Conservation (phyloP, 2,797 vertebrate genomes). For the Gambusia yucatana region DNA sequence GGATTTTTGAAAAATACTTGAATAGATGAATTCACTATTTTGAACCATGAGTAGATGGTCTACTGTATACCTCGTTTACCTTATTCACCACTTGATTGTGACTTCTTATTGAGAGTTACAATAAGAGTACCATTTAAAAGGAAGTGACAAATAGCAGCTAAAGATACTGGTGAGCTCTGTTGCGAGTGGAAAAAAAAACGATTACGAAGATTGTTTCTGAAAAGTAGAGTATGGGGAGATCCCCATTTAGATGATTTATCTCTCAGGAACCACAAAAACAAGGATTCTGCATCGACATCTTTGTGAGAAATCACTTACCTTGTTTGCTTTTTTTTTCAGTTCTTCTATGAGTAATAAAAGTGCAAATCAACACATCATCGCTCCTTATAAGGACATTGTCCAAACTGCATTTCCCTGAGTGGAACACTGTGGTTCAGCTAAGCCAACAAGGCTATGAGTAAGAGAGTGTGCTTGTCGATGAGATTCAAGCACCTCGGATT, state of each 20-base stretch:
- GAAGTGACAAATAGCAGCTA: background rate
- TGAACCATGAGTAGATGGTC: background rate
- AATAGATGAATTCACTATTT: background rate
- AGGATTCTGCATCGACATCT: background rate
- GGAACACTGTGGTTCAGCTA: background rate
- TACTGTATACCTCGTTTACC: background rate
- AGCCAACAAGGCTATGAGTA: background rate
- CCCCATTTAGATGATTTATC: background rate
- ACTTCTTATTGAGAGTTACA: background rate
- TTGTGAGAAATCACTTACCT: background rate
- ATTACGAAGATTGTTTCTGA: background rate
- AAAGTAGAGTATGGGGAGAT: background rate
- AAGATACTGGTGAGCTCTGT: background rate
- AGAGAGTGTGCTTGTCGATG: background rate
- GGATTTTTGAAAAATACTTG: no score
- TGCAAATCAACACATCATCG: background rate
- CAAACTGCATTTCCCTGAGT: background rate
- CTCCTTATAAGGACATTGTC: background rate
- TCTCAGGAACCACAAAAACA: background rate
- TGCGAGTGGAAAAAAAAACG: background rate
- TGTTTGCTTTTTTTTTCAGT: background rate
- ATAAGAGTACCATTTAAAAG: background rate
- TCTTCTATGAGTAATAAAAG: background rate
- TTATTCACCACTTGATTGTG: background rate
- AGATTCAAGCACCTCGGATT: background rate